Percentiles rank a stretch among this genome's conserved stretches.
These are phyloP conservation scores for Gymnodraco acuticeps DNA, from an alignment of 2,797 vertebrate genomes.

Conservation along the genomic window DNA sequence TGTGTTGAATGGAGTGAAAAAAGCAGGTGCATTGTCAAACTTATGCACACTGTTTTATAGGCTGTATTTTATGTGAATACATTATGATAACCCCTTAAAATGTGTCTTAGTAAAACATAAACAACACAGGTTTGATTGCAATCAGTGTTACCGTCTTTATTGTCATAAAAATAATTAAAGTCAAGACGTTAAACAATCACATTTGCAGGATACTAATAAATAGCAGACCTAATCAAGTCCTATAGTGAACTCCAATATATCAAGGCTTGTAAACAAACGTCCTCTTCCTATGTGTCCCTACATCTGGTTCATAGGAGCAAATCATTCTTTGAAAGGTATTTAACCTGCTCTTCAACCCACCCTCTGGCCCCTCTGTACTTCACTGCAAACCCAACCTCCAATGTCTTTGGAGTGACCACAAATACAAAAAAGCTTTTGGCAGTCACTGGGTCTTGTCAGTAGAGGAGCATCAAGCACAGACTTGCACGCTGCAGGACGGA, in stretches of 20 bases:
- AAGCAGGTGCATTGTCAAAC: neutral
- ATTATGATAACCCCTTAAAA: neutral
- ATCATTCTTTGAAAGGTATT: slow-evolving; percentile 46
- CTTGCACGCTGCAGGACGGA: slow-evolving; percentile 71
- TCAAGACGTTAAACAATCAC: neutral
- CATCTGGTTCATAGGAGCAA: slow-evolving; percentile 36
- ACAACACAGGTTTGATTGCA: slow-evolving; percentile 1
- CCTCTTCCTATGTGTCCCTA: slow-evolving; percentile 17
- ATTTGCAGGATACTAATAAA: neutral
- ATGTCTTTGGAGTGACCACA: slow-evolving; percentile 69
- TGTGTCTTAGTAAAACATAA: neutral
- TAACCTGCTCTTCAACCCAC: slow-evolving; percentile 62
- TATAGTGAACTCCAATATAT: neutral
- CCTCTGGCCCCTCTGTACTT: slow-evolving; percentile 43
- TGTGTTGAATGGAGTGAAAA: neutral
- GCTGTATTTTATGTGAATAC: neutral
- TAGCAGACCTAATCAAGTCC: neutral
- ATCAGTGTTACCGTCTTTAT: slow-evolving; percentile 28
- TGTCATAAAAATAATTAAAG: neutral
- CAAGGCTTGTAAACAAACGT: slow-evolving; percentile 1
- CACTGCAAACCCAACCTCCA: slow-evolving; percentile 72
- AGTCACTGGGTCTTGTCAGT: slow-evolving; percentile 69
- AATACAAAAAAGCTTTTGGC: slow-evolving; percentile 81
- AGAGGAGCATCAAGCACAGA: slow-evolving; percentile 68
- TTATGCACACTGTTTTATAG: neutral